Evolutionary conservation across 2,113 vertebrate species (phyloP), one percentile per base, ranked within the genome.

Genomic region (Pluvianellus socialis): DNA sequence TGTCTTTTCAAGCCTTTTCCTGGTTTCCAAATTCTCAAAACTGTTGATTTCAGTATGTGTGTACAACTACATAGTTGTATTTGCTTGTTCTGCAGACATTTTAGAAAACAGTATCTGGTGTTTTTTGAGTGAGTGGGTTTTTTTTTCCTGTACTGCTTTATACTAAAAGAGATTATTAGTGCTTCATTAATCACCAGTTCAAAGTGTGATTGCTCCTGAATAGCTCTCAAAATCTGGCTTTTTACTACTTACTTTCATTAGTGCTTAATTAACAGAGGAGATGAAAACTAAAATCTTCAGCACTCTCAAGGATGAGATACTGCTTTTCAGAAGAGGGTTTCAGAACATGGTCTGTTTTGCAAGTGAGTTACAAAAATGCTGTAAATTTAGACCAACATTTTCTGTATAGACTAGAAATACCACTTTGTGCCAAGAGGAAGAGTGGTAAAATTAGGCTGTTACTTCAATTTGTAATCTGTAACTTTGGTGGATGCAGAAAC

Each of bases 121-220:
- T 5, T 28, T 26, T 53, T 42, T 66, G 14, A 14, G 44, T 44
- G 44, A 38, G 38, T 38, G 38, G 38, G 7, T 40, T 63, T 40
- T 28, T 40, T 61, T 38, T n/a, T 50, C 26, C 13, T 26, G 67
- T 59, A 33, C 26, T 66, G 26, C 62, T 90, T 85, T 91, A 66
- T 72, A 56, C 49, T 85, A 58, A 74, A 86, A 67, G 49, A 75
- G 26, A 62, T 84, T 93, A 67, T 92, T 93, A 88, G 53, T 59
- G 84, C 53, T 93, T 97, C 87, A 55, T 96, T 96, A 96, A 96
- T 96, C 94, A 96, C 87, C 88, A 89, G 47, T 94, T 97, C 65
- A 49, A 74, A 86, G 21, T 75, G 56, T 91, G 92, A 96, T 94
- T 93, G 59, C 90, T 94, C 28, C 68, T 96, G 88, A 95, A 95